phyloP scores from a whole-genome alignment of 2,888 invertebrate species.

The Trilocha varians region DNA sequence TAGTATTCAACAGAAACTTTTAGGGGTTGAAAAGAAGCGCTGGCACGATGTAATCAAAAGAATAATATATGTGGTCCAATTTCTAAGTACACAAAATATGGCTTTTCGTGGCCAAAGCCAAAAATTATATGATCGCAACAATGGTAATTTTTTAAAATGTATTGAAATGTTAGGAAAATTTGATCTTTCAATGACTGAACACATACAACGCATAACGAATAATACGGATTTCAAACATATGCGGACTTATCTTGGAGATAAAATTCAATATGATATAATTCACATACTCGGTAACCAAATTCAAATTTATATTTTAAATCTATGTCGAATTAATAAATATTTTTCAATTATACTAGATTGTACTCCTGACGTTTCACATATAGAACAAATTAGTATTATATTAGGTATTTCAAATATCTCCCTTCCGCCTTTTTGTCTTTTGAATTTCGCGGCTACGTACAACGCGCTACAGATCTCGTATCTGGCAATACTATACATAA shows the following conservation, averaged over 20 bases:
- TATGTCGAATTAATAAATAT: conserved; percentile 9
- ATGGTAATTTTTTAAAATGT: conserved; percentile 11
- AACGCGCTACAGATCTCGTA: no score
- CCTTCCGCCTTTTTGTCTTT: no score
- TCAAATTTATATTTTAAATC: conserved; percentile 6
- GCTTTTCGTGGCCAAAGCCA: conserved; percentile 10
- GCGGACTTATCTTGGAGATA: conserved; percentile 5
- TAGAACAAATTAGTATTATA: no score
- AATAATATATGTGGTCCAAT: conserved; percentile 12
- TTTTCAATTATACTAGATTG: conserved; percentile 6
- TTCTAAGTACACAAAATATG: conserved; percentile 10
- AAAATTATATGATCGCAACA: conserved; percentile 11
- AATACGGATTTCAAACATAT: conserved; percentile 8
- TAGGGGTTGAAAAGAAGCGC: conserved; percentile 11
- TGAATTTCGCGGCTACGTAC: no score
- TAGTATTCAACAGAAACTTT: conserved; percentile 9
- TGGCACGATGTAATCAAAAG: conserved; percentile 11
- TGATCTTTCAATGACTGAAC: conserved; percentile 7
- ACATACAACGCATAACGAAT: conserved; percentile 7
- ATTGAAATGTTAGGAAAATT: conserved; percentile 12
- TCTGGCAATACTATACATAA: no score
- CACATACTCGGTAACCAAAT: conserved; percentile 6
- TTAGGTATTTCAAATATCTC: no score
- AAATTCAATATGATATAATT: conserved; percentile 7
- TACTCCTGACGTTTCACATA: conserved; percentile 10